These are phyloP conservation scores for Anser cygnoides DNA, from an alignment of 2,113 vertebrate species.

Conservation along the genomic window DNA sequence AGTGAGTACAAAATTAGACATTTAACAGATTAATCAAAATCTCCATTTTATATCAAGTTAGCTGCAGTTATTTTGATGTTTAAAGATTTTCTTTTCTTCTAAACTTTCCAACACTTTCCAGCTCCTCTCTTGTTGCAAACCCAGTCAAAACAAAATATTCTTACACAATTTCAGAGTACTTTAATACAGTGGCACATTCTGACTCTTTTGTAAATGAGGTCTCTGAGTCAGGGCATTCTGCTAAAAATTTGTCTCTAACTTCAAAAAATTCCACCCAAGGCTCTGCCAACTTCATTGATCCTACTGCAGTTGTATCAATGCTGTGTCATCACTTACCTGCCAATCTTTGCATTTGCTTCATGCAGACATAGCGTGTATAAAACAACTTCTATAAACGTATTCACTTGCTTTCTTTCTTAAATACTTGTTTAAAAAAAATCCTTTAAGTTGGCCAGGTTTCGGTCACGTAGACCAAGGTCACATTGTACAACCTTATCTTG, in stretches of 20 bases:
- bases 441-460: neutral
- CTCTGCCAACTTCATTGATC: slow-evolving; percentile 38
- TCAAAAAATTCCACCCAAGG: neutral
- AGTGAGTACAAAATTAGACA: slow-evolving; percentile 17
- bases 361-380: neutral
- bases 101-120: neutral
- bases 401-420: neutral
- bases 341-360: neutral
- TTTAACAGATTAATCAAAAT: slow-evolving; percentile 28
- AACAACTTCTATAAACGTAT: neutral
- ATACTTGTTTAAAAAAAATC: neutral
- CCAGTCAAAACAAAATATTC: neutral
- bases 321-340: neutral
- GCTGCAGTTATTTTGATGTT: neutral
- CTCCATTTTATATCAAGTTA: neutral
- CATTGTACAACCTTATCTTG: neutral
- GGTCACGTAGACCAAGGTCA: neutral
- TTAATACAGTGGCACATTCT: neutral
- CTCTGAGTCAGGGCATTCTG: neutral
- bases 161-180: neutral
- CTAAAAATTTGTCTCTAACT: neutral
- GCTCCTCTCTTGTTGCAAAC: neutral
- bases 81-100: neutral
- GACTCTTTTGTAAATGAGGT: neutral
- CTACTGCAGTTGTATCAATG: neutral